phyloP scores from a whole-genome alignment of 2,888 invertebrate species.

The Melinaea menophilus region DNA sequence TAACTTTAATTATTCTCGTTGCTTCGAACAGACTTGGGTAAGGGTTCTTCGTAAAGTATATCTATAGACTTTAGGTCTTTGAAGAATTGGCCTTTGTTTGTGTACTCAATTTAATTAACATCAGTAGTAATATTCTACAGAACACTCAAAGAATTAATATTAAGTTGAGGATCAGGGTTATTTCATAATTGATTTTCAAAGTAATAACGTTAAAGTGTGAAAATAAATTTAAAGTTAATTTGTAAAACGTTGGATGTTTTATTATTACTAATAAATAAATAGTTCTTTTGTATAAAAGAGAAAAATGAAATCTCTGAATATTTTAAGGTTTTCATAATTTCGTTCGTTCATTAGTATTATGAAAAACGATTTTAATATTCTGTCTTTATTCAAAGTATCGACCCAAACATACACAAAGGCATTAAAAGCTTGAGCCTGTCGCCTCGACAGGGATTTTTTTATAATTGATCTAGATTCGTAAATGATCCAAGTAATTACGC shows the following conservation, averaged over 20 bases:
- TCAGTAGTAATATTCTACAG: constrained; percentile 13
- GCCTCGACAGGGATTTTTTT: constrained; percentile 63
- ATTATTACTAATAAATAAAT: too few species aligned
- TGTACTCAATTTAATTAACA: constrained; percentile 34
- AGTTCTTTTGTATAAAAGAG: too few species aligned
- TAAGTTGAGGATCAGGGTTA: constrained; percentile 14
- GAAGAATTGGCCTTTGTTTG: constrained; percentile 42
- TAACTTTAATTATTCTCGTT: constrained; percentile 5
- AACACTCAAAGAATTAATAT: constrained; percentile 11
- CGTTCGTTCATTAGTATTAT: too few species aligned
- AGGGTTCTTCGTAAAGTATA: constrained; percentile 8
- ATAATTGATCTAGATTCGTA: constrained; percentile 71
- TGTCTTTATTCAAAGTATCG: too few species aligned
- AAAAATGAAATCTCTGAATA: too few species aligned
- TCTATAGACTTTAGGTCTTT: constrained; percentile 20
- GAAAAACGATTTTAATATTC: too few species aligned
- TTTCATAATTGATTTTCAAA: neutral
- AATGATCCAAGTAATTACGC: constrained; percentile 75
- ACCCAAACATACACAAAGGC: too few species aligned
- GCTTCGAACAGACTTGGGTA: constrained; percentile 9
- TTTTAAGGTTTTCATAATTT: too few species aligned
- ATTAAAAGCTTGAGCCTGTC: constrained; percentile 10
- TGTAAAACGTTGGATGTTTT: too few species aligned
- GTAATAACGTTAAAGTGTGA: too few species aligned
- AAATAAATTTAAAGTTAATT: too few species aligned